Percentiles rank a stretch among this genome's conserved stretches.
phyloP scores from a whole-genome alignment of 2,888 invertebrate genomes.

The Chesias legatella region DNA sequence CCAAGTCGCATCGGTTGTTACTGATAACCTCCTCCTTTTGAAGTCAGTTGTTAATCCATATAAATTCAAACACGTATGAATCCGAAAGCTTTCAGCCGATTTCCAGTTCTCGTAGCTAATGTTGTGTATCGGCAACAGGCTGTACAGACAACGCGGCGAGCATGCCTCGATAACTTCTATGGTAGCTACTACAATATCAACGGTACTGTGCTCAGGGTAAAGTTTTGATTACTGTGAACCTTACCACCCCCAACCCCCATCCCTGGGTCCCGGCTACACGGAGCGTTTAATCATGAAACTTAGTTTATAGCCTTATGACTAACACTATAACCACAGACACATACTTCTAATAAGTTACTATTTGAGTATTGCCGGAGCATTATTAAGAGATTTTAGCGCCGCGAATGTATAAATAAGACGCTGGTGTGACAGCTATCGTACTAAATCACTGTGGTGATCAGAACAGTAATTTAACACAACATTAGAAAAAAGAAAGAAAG shows the following conservation, averaged over 20 bases:
- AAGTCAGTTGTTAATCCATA: too few relatives aligned
- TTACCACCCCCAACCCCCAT: background rate
- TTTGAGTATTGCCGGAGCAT: too few relatives aligned
- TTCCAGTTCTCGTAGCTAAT: constrained; percentile 2
- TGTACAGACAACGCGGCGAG: constrained; percentile 5
- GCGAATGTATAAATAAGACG: too few relatives aligned
- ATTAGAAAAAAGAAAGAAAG: too few relatives aligned
- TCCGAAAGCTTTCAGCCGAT: too few relatives aligned
- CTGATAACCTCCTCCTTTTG: too few relatives aligned
- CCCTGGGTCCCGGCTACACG: constrained; percentile 23
- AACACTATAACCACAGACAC: constrained; percentile 14
- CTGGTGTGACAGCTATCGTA: too few relatives aligned
- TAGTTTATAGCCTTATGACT: constrained; percentile 32
- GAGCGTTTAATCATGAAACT: constrained; percentile 45
- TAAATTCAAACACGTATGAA: too few relatives aligned
- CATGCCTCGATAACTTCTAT: constrained; percentile 6
- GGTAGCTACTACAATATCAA: constrained; percentile 13
- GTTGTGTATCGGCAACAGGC: constrained; percentile 2
- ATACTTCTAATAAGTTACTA: background rate
- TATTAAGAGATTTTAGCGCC: too few relatives aligned
- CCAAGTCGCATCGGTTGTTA: too few relatives aligned
- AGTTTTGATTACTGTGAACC: constrained; percentile 28
- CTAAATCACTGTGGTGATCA: too few relatives aligned
- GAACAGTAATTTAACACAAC: too few relatives aligned
- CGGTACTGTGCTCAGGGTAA: constrained; percentile 15